Evolutionary conservation across 2,888 invertebrate species (phyloP).

Genomic region (Lasioglossum marginatum): DNA sequence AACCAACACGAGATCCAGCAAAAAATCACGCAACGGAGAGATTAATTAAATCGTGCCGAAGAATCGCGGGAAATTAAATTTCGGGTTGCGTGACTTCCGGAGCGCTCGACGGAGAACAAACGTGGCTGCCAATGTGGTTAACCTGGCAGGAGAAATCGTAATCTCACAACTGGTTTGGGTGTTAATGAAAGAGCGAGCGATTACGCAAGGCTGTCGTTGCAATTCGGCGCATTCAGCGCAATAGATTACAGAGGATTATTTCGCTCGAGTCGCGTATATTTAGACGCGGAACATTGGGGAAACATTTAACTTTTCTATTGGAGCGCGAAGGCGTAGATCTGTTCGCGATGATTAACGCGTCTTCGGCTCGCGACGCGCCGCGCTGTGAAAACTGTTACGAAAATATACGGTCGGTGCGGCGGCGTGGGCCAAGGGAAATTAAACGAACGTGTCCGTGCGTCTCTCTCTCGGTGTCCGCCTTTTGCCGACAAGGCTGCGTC

Average conservation of each 20-base stretch:
- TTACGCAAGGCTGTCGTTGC: neutral
- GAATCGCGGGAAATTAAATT: conserved; percentile 41
- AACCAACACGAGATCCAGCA: neutral
- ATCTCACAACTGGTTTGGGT: neutral
- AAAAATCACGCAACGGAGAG: conserved; percentile 34
- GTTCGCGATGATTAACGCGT: conserved; percentile 19
- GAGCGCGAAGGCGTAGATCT: conserved; percentile 17
- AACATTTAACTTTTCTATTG: conserved; percentile 17
- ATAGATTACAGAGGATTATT: neutral
- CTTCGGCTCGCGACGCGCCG: conserved; percentile 12
- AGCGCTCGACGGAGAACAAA: conserved; percentile 23
- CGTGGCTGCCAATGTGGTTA: conserved; percentile 25
- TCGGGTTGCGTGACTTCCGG: conserved; percentile 46
- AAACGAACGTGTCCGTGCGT: conserved; percentile 40
- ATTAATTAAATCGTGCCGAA: conserved; percentile 33
- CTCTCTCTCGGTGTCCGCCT: neutral
- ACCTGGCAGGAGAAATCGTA: conserved; percentile 10
- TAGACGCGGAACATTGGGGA: conserved; percentile 6
- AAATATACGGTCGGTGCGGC: conserved; percentile 51
- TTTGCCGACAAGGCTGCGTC: conserved; percentile 34
- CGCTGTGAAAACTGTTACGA: conserved; percentile 49
- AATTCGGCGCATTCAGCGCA: neutral
- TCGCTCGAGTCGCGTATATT: neutral
- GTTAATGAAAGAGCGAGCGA: neutral
- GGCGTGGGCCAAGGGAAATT: conserved; percentile 47